Percentiles rank a stretch among this genome's conserved stretches.
Conservation (phyloP, 2,797 vertebrate species). For the Sardinella longiceps region DNA sequence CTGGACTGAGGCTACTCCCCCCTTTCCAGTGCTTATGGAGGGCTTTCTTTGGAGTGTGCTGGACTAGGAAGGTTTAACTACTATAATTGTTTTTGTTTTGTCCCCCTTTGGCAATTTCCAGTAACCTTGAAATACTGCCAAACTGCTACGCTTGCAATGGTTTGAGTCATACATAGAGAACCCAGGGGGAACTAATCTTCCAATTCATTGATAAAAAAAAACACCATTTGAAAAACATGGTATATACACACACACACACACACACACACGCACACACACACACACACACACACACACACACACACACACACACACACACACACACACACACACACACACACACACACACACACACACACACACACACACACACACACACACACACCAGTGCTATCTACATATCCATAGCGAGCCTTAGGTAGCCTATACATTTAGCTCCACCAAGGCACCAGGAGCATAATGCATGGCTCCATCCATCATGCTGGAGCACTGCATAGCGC, state of each 20-base stretch:
- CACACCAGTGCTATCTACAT: not conserved
- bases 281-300: too few species aligned
- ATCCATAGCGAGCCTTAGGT: not conserved
- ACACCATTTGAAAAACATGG: not conserved
- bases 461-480: constrained; percentile 76
- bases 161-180: not conserved
- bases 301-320: too few species aligned
- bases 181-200: constrained; percentile 8
- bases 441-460: constrained; percentile 69
- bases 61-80: constrained; percentile 2
- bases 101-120: constrained; percentile 10
- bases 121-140: constrained; percentile 18
- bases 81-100: constrained; percentile 9
- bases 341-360: too few species aligned
- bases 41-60: not conserved
- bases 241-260: not conserved
- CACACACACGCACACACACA: too few species aligned
- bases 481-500: constrained; percentile 67
- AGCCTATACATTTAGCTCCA: constrained; percentile 44
- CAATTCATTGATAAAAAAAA: constrained; percentile 10
- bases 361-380: not conserved
- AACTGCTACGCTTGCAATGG: not conserved
- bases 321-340: too few species aligned
- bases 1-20: not conserved
- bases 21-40: not conserved